Conservation (phyloP, 2,113 vertebrate genomes). For the Cyprinodon tularosa region DNA sequence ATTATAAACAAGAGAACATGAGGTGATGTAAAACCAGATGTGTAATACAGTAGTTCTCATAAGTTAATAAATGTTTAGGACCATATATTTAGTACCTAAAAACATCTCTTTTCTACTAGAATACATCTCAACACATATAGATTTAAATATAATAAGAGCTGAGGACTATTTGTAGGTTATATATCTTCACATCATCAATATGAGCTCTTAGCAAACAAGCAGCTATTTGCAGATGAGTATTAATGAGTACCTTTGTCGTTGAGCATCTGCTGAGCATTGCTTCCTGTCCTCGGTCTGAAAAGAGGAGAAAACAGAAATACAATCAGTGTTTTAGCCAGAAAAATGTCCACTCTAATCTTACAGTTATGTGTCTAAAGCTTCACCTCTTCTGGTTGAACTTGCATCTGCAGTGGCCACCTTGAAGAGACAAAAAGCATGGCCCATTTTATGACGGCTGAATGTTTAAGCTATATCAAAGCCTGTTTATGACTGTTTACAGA, state of each 20-base stretch:
- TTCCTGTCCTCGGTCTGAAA: conserved; percentile 77
- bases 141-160: not conserved
- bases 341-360: not conserved
- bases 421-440: conserved; percentile 8
- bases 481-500: not conserved
- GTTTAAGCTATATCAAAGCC: not conserved
- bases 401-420: conserved; percentile 91
- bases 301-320: conserved; percentile 12
- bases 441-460: not conserved
- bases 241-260: conserved; percentile 74
- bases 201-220: not conserved
- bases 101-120: not conserved
- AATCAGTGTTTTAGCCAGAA: not conserved
- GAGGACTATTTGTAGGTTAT: not conserved
- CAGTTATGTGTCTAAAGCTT: not conserved
- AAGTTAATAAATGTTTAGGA: not conserved
- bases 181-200: not conserved
- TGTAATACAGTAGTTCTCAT: too few species aligned
- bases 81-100: not conserved
- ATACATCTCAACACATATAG: not conserved
- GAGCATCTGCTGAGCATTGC: conserved; percentile 79
- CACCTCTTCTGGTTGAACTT: conserved; percentile 87
- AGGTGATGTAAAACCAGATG: not conserved
- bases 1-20: too few species aligned
- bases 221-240: not conserved